Conservation (phyloP, 2,797 vertebrate genomes). For the Coregonus ussuriensis region DNA sequence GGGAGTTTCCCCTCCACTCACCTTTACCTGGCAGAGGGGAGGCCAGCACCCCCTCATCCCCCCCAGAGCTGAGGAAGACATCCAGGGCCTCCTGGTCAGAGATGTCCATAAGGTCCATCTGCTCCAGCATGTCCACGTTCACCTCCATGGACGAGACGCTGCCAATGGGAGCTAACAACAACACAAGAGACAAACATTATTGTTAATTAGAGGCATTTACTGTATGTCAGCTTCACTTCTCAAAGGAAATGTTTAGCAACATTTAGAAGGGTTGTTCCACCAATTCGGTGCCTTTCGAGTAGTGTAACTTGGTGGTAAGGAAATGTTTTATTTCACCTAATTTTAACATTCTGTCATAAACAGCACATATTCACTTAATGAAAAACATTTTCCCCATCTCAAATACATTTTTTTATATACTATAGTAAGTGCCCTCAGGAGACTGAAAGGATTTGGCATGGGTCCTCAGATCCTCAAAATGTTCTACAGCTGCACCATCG, state of each 20-base stretch:
- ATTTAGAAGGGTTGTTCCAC: not conserved
- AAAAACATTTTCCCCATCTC: too few species aligned
- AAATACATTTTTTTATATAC: too few species aligned
- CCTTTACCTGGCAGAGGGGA: conserved; percentile 79
- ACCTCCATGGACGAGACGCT: conserved; percentile 97
- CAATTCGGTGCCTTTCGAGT: too few species aligned
- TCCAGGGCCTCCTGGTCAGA: conserved; percentile 92
- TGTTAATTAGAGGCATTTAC: not conserved
- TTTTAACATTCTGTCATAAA: too few species aligned
- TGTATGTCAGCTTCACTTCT: not conserved
- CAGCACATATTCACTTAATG: too few species aligned
- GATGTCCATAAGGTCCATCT: conserved; percentile 91
- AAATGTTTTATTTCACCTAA: too few species aligned
- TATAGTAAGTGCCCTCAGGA: too few species aligned
- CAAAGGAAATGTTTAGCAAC: not conserved
- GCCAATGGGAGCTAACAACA: conserved; percentile 71
- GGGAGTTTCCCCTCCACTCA: not conserved
- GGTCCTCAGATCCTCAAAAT: too few species aligned
- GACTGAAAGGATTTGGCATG: too few species aligned
- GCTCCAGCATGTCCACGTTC: conserved; percentile 93
- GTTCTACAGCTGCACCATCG: too few species aligned
- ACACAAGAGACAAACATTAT: not conserved
- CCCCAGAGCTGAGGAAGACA: conserved; percentile 87
- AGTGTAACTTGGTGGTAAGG: too few species aligned
- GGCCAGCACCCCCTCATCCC: conserved; percentile 72